phyloP scores from a whole-genome alignment of 2,888 invertebrate species.

The Campoletis raptor region DNA sequence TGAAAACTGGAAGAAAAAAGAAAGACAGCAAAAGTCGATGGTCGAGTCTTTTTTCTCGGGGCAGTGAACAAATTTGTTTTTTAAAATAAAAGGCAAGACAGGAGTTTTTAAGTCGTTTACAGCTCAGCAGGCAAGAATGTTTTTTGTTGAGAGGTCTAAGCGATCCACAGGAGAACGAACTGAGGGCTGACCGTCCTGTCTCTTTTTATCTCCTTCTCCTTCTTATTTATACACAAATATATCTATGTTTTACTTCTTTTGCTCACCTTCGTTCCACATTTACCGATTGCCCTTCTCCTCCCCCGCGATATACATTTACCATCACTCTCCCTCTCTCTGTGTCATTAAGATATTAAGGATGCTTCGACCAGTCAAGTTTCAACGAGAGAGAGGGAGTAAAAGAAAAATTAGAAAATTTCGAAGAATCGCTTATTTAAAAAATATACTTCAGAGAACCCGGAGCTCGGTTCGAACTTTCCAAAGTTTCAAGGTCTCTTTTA shows the following conservation, averaged over 20 bases:
- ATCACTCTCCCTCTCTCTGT: conserved; percentile 5
- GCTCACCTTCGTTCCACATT: conserved; percentile 68
- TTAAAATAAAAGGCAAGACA: conserved; percentile 29
- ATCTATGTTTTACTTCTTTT: conserved; percentile 45
- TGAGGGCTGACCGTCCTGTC: conserved; percentile 58
- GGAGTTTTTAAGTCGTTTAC: conserved; percentile 68
- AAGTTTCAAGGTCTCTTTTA: neutral
- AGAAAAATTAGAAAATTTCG: neutral
- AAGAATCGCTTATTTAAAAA: neutral
- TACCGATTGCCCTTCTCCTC: conserved; percentile 57
- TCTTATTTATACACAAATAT: conserved; percentile 24
- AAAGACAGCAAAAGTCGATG: conserved; percentile 21
- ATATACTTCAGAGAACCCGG: neutral
- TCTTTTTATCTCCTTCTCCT: conserved; percentile 30
- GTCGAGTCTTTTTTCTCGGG: conserved; percentile 8
- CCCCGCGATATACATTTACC: conserved; percentile 47
- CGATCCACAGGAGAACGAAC: conserved; percentile 65
- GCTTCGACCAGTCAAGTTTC: conserved; percentile 12
- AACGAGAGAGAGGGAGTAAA: neutral
- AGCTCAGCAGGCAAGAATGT: conserved; percentile 78
- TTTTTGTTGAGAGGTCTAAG: conserved; percentile 74
- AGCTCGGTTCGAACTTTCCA: neutral
- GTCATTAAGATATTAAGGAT: conserved; percentile 7
- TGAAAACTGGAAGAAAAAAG: neutral
- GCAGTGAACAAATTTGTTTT: conserved; percentile 33